These are phyloP conservation scores for Drosophila limbata DNA, from an alignment of 2,888 invertebrate genomes.

Conservation along the genomic window DNA sequence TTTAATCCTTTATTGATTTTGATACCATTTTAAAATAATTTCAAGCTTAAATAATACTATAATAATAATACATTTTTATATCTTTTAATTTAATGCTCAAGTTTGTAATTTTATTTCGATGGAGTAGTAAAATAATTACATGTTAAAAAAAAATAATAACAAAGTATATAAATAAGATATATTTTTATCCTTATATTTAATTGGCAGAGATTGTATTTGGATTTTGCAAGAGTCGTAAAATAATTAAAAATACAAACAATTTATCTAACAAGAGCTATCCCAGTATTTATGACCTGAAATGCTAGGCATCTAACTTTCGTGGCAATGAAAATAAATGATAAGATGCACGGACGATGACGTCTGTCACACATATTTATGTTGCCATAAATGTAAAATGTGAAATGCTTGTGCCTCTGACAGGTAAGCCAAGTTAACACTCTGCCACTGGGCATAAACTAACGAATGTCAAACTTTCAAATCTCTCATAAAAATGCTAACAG, in stretches of 20 bases:
- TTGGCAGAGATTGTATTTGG: background rate
- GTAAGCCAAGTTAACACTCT: slow-evolving; percentile 41
- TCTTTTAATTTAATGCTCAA: no score
- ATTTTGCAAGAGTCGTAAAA: background rate
- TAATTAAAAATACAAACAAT: slow-evolving; percentile 10
- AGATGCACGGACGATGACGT: background rate
- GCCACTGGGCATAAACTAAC: slow-evolving; percentile 63
- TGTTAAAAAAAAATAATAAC: no score
- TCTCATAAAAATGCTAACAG: slow-evolving; percentile 11
- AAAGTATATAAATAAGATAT: background rate
- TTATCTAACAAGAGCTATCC: background rate
- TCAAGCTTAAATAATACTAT: no score
- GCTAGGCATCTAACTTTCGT: background rate
- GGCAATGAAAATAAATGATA: slow-evolving; percentile 30
- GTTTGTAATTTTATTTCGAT: no score
- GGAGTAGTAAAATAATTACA: no score
- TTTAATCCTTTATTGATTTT: background rate
- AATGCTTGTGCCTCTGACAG: slow-evolving; percentile 26
- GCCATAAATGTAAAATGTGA: slow-evolving; percentile 46
- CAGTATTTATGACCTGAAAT: slow-evolving; percentile 6
- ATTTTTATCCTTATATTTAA: slow-evolving; percentile 5
- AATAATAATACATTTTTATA: no score
- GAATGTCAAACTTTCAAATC: slow-evolving; percentile 60
- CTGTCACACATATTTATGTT: slow-evolving; percentile 43
- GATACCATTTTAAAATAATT: background rate